Base-by-base conservation (phyloP, 2,888 invertebrate genomes). In the Parnassius apollo region DNA sequence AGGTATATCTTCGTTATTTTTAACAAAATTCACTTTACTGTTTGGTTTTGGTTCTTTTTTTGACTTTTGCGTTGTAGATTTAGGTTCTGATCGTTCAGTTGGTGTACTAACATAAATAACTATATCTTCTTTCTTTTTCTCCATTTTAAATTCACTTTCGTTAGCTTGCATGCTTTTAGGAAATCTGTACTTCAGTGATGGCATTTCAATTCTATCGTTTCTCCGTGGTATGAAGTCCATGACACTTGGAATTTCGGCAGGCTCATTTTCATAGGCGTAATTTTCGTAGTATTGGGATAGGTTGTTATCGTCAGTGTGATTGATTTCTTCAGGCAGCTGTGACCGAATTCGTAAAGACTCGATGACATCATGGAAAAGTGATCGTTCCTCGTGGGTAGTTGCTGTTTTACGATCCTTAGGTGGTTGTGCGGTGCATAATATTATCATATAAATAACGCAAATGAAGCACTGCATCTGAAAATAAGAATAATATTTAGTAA, bases 401-500 rank as follows among this genome's bases (percentile, higher is more conserved):
- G 75, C 53, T 18, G 74, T 62, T 65, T 79, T 78, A 52, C 76
- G 76, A 57, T 77, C 74, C 62, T 71, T 77, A 2, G 78, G 73
- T 49, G 87, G 90, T 53, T 77, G 82, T 3, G 85, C 85, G 63
- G 80, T 80, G 68, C 83, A 84, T 18, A 87, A 68, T 65, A 90
- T 83, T 61, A 91, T 78, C 78, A 90, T 81, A 62, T 88, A 91
- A 45, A 84, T 85, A 57, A 91, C 82, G 68, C 91, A 91, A 64
- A 89, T 84, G 75, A 82, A 91, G 69, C 91, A 89, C 71, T 91
- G 86, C 91, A 91, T 91, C 91, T 91, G 86, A 50, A 73, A 70
- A 68, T 66, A 61, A 35, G 35, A 7, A 35, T 35, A 35, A 35
- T 35, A 7, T 35, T 35, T 35, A 35, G 4, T 35, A 35, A 0